Conservation (phyloP, 2,113 vertebrate species). For the Acanthochromis polyacanthus region DNA sequence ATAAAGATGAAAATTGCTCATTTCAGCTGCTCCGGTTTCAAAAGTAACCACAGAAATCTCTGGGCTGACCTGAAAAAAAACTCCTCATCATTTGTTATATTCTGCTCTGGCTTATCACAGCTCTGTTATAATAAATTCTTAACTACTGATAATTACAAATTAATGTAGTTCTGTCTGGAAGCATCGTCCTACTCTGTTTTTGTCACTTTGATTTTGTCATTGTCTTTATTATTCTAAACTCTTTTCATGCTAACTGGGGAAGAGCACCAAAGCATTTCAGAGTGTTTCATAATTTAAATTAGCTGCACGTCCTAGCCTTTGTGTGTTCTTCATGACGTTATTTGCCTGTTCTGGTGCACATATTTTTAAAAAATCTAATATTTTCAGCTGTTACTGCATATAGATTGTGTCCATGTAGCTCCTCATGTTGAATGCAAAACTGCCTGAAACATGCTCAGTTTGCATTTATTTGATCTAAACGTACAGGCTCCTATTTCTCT, state of each 20-base stretch:
- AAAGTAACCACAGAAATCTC: background rate
- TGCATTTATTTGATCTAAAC: too few species aligned
- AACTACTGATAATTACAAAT: constrained; percentile 3
- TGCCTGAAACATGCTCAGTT: too few species aligned
- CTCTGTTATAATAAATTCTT: background rate
- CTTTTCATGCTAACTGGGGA: constrained; percentile 6
- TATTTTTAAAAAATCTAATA: too few species aligned
- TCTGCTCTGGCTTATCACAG: constrained; percentile 12
- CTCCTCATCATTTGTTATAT: background rate
- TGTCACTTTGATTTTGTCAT: constrained; percentile 20
- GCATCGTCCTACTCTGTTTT: background rate
- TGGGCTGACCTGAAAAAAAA: constrained; percentile 3
- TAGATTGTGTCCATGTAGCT: too few species aligned
- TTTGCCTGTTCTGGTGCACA: too few species aligned
- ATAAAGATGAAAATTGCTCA: background rate
- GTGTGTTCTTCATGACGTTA: too few species aligned
- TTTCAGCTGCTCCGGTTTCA: background rate
- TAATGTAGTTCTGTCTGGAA: background rate
- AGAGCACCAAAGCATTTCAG: background rate
- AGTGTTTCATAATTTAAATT: background rate
- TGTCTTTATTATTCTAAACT: constrained; percentile 11
- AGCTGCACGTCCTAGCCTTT: too few species aligned
- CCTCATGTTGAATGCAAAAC: too few species aligned
- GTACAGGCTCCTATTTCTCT: too few species aligned
- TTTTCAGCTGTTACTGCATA: too few species aligned